These are phyloP conservation scores for Elaphurus davidianus DNA, from an alignment of 2,113 vertebrate genomes.

Conservation along the genomic window DNA sequence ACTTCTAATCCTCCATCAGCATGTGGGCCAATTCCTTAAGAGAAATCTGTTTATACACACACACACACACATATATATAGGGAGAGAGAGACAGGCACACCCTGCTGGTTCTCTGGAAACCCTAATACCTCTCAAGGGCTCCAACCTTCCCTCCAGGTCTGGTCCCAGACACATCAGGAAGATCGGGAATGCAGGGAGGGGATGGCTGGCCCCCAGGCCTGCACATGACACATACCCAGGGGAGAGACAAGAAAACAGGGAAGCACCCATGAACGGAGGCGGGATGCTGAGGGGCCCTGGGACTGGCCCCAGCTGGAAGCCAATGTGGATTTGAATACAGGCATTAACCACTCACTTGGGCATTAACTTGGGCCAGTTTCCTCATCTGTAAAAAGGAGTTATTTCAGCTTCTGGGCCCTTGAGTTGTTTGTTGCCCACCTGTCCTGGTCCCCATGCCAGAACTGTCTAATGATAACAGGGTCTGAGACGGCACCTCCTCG, in stretches of 20 bases:
- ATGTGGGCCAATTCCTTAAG: not conserved
- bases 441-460: not conserved
- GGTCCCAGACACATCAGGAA: not conserved
- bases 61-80: not conserved
- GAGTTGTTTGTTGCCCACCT: not conserved
- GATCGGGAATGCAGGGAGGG: not conserved
- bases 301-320: too few relatives aligned
- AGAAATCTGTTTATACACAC: not conserved
- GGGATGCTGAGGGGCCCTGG: accelerated
- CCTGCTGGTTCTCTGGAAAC: not conserved
- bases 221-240: not conserved
- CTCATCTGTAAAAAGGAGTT: not conserved
- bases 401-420: too few relatives aligned
- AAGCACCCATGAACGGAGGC: not conserved
- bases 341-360: not conserved
- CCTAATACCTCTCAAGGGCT: not conserved
- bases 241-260: not conserved
- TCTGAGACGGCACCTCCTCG: not conserved
- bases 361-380: not conserved
- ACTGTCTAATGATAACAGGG: not conserved
- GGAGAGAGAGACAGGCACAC: not conserved
- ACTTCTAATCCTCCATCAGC: not conserved
- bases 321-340: not conserved
- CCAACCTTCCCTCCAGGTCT: not conserved
- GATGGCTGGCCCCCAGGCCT: not conserved